Conservation (phyloP, 2,113 vertebrate genomes). For the Pao palembangensis region DNA sequence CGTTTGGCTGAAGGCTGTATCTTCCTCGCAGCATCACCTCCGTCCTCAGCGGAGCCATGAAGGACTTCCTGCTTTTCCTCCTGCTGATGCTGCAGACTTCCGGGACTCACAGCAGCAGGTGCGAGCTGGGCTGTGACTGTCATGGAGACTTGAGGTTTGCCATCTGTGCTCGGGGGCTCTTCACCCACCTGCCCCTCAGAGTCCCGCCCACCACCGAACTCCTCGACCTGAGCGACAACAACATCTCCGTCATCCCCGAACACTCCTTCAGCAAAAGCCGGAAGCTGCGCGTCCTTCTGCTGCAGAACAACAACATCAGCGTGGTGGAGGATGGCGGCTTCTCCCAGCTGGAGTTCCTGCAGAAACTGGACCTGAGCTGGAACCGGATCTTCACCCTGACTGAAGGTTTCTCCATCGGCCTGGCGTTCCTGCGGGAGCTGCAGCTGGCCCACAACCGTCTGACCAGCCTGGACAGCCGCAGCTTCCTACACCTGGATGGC, state of each 20-base stretch:
- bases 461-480: conserved; percentile 47
- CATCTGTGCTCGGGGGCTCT: conserved; percentile 67
- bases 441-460: conserved; percentile 72
- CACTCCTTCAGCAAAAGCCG: conserved; percentile 63
- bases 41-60: conserved; percentile 30
- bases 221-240: conserved; percentile 77
- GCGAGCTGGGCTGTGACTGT: conserved; percentile 65
- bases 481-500: conserved; percentile 72
- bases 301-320: conserved; percentile 75
- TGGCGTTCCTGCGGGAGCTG: conserved; percentile 70
- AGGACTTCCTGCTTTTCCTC: conserved; percentile 41
- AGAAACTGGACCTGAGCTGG: conserved; percentile 77
- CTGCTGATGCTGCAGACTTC: conserved; percentile 20
- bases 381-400: conserved; percentile 68
- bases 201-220: conserved; percentile 70
- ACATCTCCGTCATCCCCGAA: conserved; percentile 56
- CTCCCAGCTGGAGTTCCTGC: conserved; percentile 69
- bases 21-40: conserved; percentile 9
- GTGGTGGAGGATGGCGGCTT: conserved; percentile 66
- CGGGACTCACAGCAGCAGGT: conserved; percentile 35
- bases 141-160: conserved; percentile 65
- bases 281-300: conserved; percentile 70
- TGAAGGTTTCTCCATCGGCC: conserved; percentile 69
- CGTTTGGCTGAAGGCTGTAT: neutral
- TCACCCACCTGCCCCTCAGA: conserved; percentile 47